These are phyloP conservation scores for Addax nasomaculatus DNA, from an alignment of 2,113 vertebrate species.

Conservation along the genomic window DNA sequence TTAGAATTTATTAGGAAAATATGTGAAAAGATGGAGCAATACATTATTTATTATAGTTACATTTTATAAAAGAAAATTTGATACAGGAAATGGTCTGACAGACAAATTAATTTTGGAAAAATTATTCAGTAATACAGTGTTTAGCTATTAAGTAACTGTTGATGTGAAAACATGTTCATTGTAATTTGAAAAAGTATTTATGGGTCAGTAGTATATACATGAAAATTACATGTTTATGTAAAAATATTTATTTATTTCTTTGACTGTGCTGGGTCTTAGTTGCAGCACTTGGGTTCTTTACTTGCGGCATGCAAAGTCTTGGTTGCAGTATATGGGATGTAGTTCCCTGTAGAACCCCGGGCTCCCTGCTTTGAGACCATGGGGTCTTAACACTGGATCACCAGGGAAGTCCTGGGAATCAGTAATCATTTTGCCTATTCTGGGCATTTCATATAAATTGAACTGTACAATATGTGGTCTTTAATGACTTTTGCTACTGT, in stretches of 20 bases:
- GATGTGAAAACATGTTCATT: neutral
- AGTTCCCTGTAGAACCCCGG: neutral
- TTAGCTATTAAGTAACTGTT: neutral
- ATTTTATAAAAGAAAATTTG: slow-evolving; percentile 20
- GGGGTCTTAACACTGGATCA: neutral
- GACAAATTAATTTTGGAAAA: neutral
- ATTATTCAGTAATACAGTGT: neutral
- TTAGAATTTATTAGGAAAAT: slow-evolving; percentile 14
- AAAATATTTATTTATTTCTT: neutral
- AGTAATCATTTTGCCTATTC: neutral
- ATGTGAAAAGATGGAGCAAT: neutral
- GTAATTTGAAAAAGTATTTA: neutral
- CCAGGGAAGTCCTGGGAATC: neutral
- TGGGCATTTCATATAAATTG: neutral
- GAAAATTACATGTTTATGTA: neutral
- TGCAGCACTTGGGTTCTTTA: neutral
- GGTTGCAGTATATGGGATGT: neutral
- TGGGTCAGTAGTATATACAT: neutral
- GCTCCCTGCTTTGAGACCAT: neutral
- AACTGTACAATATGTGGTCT: neutral
- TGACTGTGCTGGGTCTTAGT: neutral
- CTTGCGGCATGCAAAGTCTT: neutral
- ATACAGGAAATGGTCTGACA: neutral
- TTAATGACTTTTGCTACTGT: neutral
- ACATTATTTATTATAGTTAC: neutral